These are phyloP conservation scores for Anoplopoma fimbria DNA, from an alignment of 2,113 vertebrate species.

Conservation along the genomic window DNA sequence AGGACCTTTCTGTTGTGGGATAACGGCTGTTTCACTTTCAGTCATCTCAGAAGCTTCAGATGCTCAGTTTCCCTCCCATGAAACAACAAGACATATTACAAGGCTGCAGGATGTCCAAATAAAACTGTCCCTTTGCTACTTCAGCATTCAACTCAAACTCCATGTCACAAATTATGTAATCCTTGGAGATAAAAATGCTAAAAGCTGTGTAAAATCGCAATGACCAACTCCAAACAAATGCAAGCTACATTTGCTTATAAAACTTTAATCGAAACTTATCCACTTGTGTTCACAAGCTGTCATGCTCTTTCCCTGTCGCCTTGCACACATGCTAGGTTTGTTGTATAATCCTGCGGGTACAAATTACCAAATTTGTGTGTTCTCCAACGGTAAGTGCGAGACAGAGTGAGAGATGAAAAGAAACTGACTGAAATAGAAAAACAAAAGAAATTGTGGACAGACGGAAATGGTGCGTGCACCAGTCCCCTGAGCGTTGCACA, in stretches of 20 bases:
- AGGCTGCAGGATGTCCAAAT: slow-evolving; percentile 15
- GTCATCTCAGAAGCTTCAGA: slow-evolving; percentile 61
- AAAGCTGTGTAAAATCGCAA: not conserved
- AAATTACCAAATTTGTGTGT: slow-evolving; percentile 27
- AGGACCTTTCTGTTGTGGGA: slow-evolving; percentile 66
- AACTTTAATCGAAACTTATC: slow-evolving; percentile 56
- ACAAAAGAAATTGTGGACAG: slow-evolving; percentile 67
- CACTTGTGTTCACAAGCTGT: slow-evolving; percentile 44
- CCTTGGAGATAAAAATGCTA: not conserved
- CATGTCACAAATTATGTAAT: not conserved
- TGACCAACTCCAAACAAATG: slow-evolving; percentile 2
- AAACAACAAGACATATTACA: slow-evolving; percentile 36
- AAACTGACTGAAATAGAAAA: slow-evolving; percentile 44
- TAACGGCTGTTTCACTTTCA: slow-evolving; percentile 78
- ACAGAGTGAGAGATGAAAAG: slow-evolving; percentile 7
- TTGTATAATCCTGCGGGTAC: slow-evolving; percentile 44
- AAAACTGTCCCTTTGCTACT: not conserved
- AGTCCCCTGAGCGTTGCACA: slow-evolving; percentile 76
- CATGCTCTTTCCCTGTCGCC: slow-evolving; percentile 1
- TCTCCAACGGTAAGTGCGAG: slow-evolving; percentile 25
- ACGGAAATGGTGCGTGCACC: slow-evolving; percentile 66
- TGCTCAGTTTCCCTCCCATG: slow-evolving; percentile 38
- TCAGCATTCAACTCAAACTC: slow-evolving; percentile 14
- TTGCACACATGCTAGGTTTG: slow-evolving; percentile 17
- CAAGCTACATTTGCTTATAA: slow-evolving; percentile 40